These are phyloP conservation scores for Salvator merianae DNA, from an alignment of 2,113 vertebrate genomes.

Conservation along the genomic window DNA sequence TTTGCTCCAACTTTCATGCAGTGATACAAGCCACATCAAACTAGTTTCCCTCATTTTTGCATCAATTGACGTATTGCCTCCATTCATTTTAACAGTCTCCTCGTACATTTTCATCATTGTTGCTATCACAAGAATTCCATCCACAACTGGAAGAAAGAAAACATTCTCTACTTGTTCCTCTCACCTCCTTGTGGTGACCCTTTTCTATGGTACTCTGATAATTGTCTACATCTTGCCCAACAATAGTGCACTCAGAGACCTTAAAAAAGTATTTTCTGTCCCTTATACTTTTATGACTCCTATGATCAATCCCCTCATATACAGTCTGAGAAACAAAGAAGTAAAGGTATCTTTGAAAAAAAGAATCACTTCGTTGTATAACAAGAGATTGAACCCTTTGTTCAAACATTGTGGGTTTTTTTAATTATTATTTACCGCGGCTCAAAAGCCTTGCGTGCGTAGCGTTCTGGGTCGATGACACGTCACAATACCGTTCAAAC, in stretches of 20 bases:
- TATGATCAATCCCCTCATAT: conserved; percentile 19
- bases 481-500: too few species aligned
- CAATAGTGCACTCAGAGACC: background rate
- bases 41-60: background rate
- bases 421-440: too few species aligned
- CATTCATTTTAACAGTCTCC: background rate
- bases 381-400: too few species aligned
- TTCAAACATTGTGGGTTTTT: too few species aligned
- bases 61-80: background rate
- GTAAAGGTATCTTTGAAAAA: conserved; percentile 1
- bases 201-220: conserved; percentile 33
- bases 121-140: conserved; percentile 6
- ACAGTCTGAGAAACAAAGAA: conserved; percentile 24
- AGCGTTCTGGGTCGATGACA: too few species aligned
- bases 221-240: conserved; percentile 9
- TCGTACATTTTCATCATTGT: conserved; percentile 13
- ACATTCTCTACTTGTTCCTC: conserved; percentile 39
- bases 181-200: conserved; percentile 34
- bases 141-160: background rate
- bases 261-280: conserved; percentile 12
- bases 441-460: too few species aligned
- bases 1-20: background rate
- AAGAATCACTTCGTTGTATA: background rate
- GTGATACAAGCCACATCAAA: background rate
- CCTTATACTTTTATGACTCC: conserved; percentile 11